Conservation (phyloP, 1,140 invertebrate genomes). For the Cotesia glomerata region DNA sequence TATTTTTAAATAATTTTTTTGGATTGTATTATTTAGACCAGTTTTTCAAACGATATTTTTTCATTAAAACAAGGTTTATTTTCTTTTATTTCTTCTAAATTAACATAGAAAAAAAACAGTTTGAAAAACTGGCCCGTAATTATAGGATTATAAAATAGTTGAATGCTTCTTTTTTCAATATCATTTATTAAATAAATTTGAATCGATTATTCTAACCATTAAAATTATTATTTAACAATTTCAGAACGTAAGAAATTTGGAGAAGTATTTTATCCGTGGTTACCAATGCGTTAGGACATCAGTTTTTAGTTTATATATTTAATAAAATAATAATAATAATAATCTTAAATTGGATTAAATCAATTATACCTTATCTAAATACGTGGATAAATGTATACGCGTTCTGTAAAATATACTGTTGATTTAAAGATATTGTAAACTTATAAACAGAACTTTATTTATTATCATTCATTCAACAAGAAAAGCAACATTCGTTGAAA, state of each 20-base stretch:
- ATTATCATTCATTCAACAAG: neutral
- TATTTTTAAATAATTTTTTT: neutral
- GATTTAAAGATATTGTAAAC: slow-evolving; percentile 21
- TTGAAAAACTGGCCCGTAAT: too few relatives aligned
- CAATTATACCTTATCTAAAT: too few relatives aligned
- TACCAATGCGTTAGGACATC: slow-evolving; percentile 68
- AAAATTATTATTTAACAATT: slow-evolving; percentile 47
- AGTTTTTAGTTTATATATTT: slow-evolving; percentile 19
- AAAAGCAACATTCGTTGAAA: neutral
- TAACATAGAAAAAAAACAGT: too few relatives aligned
- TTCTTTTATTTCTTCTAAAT: too few relatives aligned
- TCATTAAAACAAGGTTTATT: too few relatives aligned
- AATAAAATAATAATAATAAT: slow-evolving; percentile 23
- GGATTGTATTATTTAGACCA: neutral
- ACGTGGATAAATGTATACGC: neutral
- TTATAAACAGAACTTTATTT: neutral
- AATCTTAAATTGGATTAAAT: neutral
- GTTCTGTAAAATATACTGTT: slow-evolving; percentile 21
- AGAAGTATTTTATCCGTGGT: slow-evolving; percentile 69
- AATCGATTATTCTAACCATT: neutral
- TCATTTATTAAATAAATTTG: too few relatives aligned
- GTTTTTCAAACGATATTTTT: too few relatives aligned
- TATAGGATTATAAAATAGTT: too few relatives aligned
- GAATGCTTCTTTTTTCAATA: too few relatives aligned
- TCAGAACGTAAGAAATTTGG: slow-evolving; percentile 69